Base-by-base conservation (phyloP, 2,888 invertebrate species). In the Tillus elongatus region DNA sequence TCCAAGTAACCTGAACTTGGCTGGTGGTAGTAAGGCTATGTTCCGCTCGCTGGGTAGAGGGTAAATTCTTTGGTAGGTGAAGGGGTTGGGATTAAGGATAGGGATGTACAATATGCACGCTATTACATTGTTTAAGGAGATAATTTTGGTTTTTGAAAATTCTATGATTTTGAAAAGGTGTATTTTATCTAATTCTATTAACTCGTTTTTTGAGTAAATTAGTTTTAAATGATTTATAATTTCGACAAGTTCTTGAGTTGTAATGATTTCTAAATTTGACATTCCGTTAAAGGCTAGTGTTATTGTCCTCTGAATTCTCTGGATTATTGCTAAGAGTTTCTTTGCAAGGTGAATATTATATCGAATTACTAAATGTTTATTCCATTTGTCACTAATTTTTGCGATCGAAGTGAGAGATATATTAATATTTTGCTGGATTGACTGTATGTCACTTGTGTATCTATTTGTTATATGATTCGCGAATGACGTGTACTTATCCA, bases 241-340 rank as follows among this genome's bases (percentile, higher is more conserved):
- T 29, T 29, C 30, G 4, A n/a, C 10, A 6, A 29, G 30, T 29
- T 29, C 30, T 8, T 8, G 6, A 8, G 11, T 29, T 8, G 30
- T 8, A 29, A 29, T 8, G 10, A 29, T 29, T 29, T 29, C 30
- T 29, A 29, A 29, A 29, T 29, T 29, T n/a, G 11, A 6, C 6
- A 29, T 29, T n/a, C 10, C 30, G 11, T 29, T 29, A 29, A 29
- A 29, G 11, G 30, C 30, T 8, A 29, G 30, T n/a, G 30, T 29
- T 11, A 29, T 11, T 8, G 30, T 29, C n/a, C n/a, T 8, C 30
- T 29, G 30, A 29, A 29, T 29, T n/a, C 6, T 11, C 30, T 11
- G 30, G 9, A 8, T 6, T 8, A 11, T 11, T 29, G 11, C 6
- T n/a, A 29, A 11, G 4, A 29, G 30, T 29, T 29, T 8, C 10